Percentiles rank a stretch among this genome's conserved stretches.
These are phyloP conservation scores for Macrotus californicus DNA, from an alignment of 2,113 vertebrate species.

Conservation along the genomic window DNA sequence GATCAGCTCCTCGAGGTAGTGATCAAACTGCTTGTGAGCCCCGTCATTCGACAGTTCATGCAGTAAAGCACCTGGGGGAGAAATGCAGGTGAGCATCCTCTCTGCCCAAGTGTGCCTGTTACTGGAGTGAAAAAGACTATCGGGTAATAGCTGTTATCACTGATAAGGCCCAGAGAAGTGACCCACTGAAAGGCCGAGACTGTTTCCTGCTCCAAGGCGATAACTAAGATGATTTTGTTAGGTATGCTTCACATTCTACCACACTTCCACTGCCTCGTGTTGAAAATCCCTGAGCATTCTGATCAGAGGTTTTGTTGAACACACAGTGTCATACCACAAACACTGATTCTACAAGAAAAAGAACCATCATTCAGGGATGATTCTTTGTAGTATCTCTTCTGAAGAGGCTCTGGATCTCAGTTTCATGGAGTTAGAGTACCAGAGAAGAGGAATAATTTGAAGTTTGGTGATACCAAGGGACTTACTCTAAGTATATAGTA, in stretches of 20 bases:
- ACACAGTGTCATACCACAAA: neutral
- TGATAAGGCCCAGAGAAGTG: neutral
- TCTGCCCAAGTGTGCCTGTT: neutral
- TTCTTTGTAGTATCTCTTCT: neutral
- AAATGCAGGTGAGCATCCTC: accelerated
- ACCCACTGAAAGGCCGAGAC: neutral
- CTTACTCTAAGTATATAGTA: neutral
- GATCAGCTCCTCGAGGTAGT: constrained; percentile 94
- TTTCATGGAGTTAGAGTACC: neutral
- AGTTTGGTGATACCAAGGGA: neutral
- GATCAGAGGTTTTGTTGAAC: neutral
- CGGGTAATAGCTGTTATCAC: neutral
- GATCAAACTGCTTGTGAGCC: constrained; percentile 93
- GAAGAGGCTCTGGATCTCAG: neutral
- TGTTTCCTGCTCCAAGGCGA: neutral
- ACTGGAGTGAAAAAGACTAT: neutral
- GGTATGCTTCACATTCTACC: neutral
- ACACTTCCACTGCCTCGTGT: neutral
- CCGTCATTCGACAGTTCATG: constrained; percentile 96
- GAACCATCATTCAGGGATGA: neutral
- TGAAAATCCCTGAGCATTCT: neutral
- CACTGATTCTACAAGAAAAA: neutral
- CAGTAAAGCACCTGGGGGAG: constrained; percentile 88
- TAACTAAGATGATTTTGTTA: neutral
- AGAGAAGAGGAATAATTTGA: neutral